Base-by-base conservation (phyloP, 2,797 vertebrate genomes). In the Catostomus latipinnis region DNA sequence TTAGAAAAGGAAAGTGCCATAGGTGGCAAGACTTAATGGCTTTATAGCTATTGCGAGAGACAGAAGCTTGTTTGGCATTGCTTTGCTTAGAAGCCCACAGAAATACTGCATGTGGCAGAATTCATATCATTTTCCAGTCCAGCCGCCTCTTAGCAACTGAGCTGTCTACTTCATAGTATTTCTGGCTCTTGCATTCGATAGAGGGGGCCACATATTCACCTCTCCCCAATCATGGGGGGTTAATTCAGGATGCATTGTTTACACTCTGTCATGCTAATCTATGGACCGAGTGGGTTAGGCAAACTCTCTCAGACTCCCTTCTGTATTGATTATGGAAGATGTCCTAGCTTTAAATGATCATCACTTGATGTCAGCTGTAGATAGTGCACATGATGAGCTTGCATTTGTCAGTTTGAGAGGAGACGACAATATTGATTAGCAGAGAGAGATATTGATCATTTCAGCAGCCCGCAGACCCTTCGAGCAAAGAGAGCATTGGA, bases 401-500 rank as follows among this genome's bases (percentile, higher is more conserved):
- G 45, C 69, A 71, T 81, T 62, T 82, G 76, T 67, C 53, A 53
- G 22, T 67, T 57, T 63, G 65, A 76, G 69, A 72, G 56, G 52
- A 81, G 69, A 70, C 69, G 53, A 12, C 1, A 48, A 76, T 76
- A 83, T 81, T 68, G 84, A 83, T 76, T 68, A 69, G 69, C 52
- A 22, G 49, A 54, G 81, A 81, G 62, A 75, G 45, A 53, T 76
- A 83, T 86, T 43, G 80, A 86, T 77, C 82, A 70, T 3, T 76
- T 74, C 71, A 78, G 34, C 57, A 81, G 69, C 76, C 48, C 56
- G 62, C 73, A 82, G 76, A 65, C 60, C 49, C 73, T 77, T 65
- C 80, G 48, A 76, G 53, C 63, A 80, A 83, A 76, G 67, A 70
- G 63, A 69, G 12, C 57, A 61, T 46, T 12, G 52, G 14, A 66